Percentiles rank a stretch among this genome's conserved stretches.
These are phyloP conservation scores for Platalea minor DNA, from an alignment of 2,797 vertebrate genomes.

Conservation along the genomic window DNA sequence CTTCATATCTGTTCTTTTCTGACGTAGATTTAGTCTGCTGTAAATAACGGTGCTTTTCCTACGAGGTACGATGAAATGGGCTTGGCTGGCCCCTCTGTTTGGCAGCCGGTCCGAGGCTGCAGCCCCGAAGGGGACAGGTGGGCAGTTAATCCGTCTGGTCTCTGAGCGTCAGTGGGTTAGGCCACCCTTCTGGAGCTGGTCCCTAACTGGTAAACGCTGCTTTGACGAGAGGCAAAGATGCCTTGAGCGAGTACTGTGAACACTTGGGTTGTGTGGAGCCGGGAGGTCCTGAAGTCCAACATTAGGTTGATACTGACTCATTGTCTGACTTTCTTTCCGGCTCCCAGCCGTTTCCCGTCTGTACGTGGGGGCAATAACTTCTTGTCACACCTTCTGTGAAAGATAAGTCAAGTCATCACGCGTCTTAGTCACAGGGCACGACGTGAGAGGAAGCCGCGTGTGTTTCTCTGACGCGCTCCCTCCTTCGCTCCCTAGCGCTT, in stretches of 20 bases:
- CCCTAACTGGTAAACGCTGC: not conserved
- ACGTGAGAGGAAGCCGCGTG: accelerated
- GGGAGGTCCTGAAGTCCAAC: not conserved
- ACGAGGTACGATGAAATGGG: not conserved
- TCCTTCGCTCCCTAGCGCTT: not conserved
- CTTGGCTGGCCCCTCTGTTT: not conserved
- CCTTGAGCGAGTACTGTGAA: not conserved
- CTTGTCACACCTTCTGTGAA: not conserved
- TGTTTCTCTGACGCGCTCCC: not conserved
- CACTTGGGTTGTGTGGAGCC: not conserved
- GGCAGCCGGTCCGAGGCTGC: not conserved
- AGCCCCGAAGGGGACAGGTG: not conserved
- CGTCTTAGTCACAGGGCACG: not conserved
- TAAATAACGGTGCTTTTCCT: not conserved
- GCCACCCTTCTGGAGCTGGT: not conserved
- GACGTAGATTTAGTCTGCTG: not conserved
- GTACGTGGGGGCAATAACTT: not conserved
- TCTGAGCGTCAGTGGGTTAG: not conserved
- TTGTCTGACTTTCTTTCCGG: not conserved
- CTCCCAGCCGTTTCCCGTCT: not conserved
- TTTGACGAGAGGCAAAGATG: not conserved
- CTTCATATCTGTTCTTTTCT: not conserved
- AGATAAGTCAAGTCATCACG: not conserved
- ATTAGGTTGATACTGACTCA: not conserved
- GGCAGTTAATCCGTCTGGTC: not conserved